Base-by-base conservation (phyloP, 2,797 vertebrate species). In the Enteromius mattozi region DNA sequence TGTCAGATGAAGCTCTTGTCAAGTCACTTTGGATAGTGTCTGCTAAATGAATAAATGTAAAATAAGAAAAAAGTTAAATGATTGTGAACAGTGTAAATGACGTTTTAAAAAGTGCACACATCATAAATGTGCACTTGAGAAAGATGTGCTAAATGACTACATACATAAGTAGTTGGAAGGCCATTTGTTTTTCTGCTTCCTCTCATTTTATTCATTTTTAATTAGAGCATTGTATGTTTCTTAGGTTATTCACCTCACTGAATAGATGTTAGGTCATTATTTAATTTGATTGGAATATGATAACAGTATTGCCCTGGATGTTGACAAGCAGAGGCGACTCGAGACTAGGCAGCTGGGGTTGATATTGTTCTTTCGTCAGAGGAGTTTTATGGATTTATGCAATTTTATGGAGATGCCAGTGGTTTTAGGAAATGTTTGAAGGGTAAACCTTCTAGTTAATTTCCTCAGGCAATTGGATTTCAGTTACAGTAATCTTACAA, bases 331-430 rank as follows among this genome's bases (percentile, higher is more conserved):
- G 66, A 85, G 86, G 51, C 83, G 69, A 42, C 87, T 85, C 70
- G 72, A 86, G 76, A 72, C 78, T 68, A 40, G 86, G 77, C 86
- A 87, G 82, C 87, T 85, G 84, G 78, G 71, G 66, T 85, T 83
- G 84, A 89, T 85, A 85, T 72, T 54, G 65, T 85, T 85, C 21
- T 90, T 81, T 90, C 86, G 78, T 84, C 82, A 80, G 84, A 85
- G 66, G 56, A 82, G 30, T 81, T 89, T 85, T 75, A 66, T 76
- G 81, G 9, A 47, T 82, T 74, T n/a, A 33, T 79, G 27, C 27
- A 66, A 49, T 66, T 49, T 80, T 66, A 40, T 51, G 79, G 70
- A 83, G 81, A 85, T 88, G 81, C 70, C 81, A 84, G 85, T 90
- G 77, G 68, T 86, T 81, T 85, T 49, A 83, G 86, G 81, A 7